Base-by-base conservation (phyloP, 2,797 vertebrate genomes). In the Mastacembelus armatus region DNA sequence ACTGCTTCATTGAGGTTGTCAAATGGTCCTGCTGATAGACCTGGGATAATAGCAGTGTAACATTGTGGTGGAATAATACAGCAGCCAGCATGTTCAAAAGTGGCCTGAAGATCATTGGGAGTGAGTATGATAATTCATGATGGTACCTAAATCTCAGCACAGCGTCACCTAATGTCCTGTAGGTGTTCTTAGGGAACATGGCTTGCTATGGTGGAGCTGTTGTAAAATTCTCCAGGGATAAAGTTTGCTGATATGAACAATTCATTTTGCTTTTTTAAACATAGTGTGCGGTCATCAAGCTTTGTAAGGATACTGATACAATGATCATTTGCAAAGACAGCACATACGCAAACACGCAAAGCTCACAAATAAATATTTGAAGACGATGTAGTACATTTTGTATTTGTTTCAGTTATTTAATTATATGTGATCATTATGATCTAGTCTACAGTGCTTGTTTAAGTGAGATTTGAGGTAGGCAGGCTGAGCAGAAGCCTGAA, bases 31-130 rank as follows among this genome's bases (percentile, higher is more conserved):
- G 56, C 16, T 29, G 57, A 29, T 42, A 49, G 47, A 56, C 22
- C 58, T 39, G 59, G 71, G 78, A 77, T 52, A 64, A 29, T 32
- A 66, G 60, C 74, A 45, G 47, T 9, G 21, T 11, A 30, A 43
- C 55, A 22, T 47, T 1, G 40, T 32, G 24, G 49, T 68, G 77
- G 77, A 78, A 72, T 50, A 57, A 7, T 19, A 69, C 68, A 59
- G 60, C 66, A 30, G 22, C 50, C 21, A 48, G 64, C 77, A 92
- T 92, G 90, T 91, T 90, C 64, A 85, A 83, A 81, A 86, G 81
- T 58, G 85, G 81, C 52, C 71, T 93, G 74, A 92, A 90, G 85
- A 83, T 89, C 74, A 86, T 90, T 61, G 86, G 87, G 61, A 70
- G 92, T 94, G 85, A 93, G 92, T 92, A 85, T 39, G 19, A 76